These are phyloP conservation scores for Notoglanidium macrostoma DNA, from an alignment of 2,797 vertebrate genomes.

Conservation along the genomic window DNA sequence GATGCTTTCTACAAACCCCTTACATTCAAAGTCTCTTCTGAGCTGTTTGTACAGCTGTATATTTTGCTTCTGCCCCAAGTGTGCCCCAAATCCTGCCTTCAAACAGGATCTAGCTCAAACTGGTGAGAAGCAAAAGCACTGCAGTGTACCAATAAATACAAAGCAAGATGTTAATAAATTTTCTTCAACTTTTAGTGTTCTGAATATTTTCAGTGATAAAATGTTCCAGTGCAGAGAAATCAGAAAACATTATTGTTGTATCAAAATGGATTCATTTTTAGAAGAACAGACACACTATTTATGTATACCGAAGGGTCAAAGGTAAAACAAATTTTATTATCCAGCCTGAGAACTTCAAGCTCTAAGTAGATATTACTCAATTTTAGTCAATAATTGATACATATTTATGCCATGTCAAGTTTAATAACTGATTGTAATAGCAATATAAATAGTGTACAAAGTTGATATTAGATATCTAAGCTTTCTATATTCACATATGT, in stretches of 20 bases:
- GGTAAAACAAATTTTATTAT: slow-evolving; percentile 6
- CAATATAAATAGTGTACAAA: slow-evolving; percentile 13
- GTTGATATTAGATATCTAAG: not conserved
- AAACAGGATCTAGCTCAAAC: slow-evolving; percentile 63
- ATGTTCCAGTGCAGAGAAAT: not conserved
- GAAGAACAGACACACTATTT: not conserved
- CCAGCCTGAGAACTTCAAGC: not conserved
- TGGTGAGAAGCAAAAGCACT: slow-evolving; percentile 31
- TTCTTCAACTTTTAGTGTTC: not conserved
- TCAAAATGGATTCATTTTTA: not conserved
- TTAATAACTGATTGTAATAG: slow-evolving; percentile 24
- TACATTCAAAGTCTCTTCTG: not conserved
- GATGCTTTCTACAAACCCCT: slow-evolving; percentile 8
- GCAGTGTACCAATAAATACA: slow-evolving; percentile 53
- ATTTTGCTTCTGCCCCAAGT: slow-evolving; percentile 52
- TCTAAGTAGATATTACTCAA: slow-evolving; percentile 4
- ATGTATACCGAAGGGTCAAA: not conserved
- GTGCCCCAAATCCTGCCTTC: slow-evolving; percentile 60
- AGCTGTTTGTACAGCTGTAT: slow-evolving; percentile 63
- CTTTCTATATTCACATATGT: not conserved
- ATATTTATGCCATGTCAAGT: not conserved
- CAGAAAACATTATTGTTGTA: not conserved
- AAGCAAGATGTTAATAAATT: slow-evolving; percentile 16
- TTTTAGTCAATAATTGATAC: slow-evolving; percentile 33
- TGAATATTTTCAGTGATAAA: not conserved